Base-by-base conservation (phyloP, 2,888 invertebrate species). In the Calliphora vomitoria region DNA sequence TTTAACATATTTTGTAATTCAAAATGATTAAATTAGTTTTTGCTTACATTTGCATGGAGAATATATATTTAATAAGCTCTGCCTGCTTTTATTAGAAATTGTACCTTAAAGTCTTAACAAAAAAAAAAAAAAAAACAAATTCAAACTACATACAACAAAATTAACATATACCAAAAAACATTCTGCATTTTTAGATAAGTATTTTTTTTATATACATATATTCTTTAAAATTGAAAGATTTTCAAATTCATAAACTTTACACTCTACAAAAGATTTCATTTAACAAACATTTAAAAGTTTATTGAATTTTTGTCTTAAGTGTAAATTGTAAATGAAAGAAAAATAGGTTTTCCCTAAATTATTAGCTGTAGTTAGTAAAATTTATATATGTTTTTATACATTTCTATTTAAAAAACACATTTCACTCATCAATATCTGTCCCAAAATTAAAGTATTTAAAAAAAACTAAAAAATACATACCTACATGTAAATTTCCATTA, bases 151-250 rank as follows among this genome's bases (percentile, higher is more conserved):
- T 55, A 25, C 5, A n/a, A 60, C 13, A 44, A 68, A 71, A 71
- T 53, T 50, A 71, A 35, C 11, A 18, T 35, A 82, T 76, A 76
- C 82, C 82, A 82, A 82, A 82, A 68, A 75, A 68, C 25, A 68
- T 62, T 76, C 60, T 76, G 82, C 82, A 82, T 82, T 82, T 82
- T 76, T 75, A 82, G 75, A 60, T 69, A 68, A 50, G 38, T 82
- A 47, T 35, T 66, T 55, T 55, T 55, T 35, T 64, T 66, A 58
- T 60, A 1, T 25, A 25, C 25, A 6, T 72, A 41, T 62, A 20
- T 44, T 44, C 6, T 44, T 44, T 44, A 13, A 13, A 31, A 81
- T 38, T 53, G 18, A 55, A 60, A 53, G 41, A 41, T 25, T 25
- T 68, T 68, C 20, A 68, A 44, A 47, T 47, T 64, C 38, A 18